Evolutionary conservation across 2,797 vertebrate genomes (phyloP), one percentile per base, ranked within the genome.

Genomic region (Acridotheres tristis): DNA sequence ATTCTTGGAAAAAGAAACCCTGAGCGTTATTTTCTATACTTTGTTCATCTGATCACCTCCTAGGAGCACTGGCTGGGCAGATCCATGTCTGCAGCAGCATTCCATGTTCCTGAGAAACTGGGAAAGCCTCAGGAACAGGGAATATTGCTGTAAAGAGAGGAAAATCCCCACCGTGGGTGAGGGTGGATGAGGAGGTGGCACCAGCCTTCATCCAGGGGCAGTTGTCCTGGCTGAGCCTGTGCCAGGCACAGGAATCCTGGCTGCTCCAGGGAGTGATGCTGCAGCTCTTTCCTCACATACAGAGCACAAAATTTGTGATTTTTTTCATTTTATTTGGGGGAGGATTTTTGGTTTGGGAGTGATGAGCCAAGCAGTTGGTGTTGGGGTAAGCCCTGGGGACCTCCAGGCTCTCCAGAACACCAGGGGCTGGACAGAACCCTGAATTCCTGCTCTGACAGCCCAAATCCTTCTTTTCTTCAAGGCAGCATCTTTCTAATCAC

Each of bases 101-200:
- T 43, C 43, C 25, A 1, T 18, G 3, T 0, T 19, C 57, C 47
- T 25, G 30, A 25, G n/a, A 19, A 30, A 25, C 50, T 26, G 18
- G 57, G 59, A 42, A 42, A 74, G 19, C 42, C 55, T 32, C 50
- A 17, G 38, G 54, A 36, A 13, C 6, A 6, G 71, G 53, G 34
- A n/a, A 5, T 4, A 0, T 1, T 1, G 2, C n/a, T 59, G 42
- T 11, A 18, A 53, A 48, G 68, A 68, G 47, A 42, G 38, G 7
- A 5, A 69, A 53, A 66, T 18, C 26, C 34, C 30, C 30, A 7
- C 25, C 2, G 1, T 0, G 4, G 58, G 7, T 19, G 61, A 58
- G 55, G 45, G 20, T 3, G 17, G 75, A 4, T 5, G 8, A 63
- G 53, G 63, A 73, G 26, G 22, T 61, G 68, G 19, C 3, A 66